phyloP scores from a whole-genome alignment of 2,888 invertebrate species.

The Eumacrocentrus americanus region DNA sequence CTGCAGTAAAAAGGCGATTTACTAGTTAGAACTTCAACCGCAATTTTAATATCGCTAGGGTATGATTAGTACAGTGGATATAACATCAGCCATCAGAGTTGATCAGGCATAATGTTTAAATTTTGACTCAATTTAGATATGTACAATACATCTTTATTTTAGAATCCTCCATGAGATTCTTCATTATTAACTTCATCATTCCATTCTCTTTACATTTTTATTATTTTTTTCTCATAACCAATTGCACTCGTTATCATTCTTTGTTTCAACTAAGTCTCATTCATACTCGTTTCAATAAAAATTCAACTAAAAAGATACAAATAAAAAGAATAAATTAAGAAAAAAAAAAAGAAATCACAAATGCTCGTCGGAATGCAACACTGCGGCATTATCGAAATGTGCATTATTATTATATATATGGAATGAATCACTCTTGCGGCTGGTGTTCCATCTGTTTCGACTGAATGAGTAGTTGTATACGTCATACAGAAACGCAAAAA shows the following conservation, averaged over 20 bases:
- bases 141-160: slow-evolving; percentile 4
- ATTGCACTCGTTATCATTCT: slow-evolving; percentile 14
- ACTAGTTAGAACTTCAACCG: too few relatives aligned
- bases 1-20: too few relatives aligned
- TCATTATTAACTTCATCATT: neutral
- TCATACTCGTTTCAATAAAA: slow-evolving; percentile 16
- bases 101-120: neutral
- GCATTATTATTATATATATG: too few relatives aligned
- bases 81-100: too few relatives aligned
- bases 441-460: slow-evolving; percentile 34
- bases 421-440: slow-evolving; percentile 36
- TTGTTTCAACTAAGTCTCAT: slow-evolving; percentile 5
- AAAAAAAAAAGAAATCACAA: slow-evolving; percentile 24
- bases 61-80: too few relatives aligned
- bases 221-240: slow-evolving; percentile 9
- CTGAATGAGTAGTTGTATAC: slow-evolving; percentile 23
- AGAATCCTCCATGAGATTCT: neutral
- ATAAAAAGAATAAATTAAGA: slow-evolving; percentile 25
- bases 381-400: slow-evolving; percentile 24
- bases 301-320: slow-evolving; percentile 38
- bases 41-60: too few relatives aligned
- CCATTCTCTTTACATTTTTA: neutral
- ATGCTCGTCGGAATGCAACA: slow-evolving; percentile 40
- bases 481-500: slow-evolving; percentile 2
- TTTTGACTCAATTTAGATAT: neutral